Evolutionary conservation across 2,113 vertebrate species (phyloP), one percentile per base, ranked within the genome.

Genomic region (Rhinogobius similis): DNA sequence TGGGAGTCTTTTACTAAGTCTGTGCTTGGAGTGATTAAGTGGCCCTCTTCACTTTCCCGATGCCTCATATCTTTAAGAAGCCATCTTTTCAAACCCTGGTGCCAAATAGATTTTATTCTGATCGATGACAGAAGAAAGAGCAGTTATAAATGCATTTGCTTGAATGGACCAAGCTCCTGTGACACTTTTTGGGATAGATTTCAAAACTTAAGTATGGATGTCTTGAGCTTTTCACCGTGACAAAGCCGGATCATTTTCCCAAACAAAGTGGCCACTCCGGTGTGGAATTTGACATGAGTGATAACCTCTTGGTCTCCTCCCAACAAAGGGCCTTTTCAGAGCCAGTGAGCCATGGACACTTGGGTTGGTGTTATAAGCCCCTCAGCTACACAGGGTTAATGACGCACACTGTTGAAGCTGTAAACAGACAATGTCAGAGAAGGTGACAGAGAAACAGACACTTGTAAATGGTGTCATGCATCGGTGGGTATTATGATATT

Each of bases 181-280:
- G 53, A 65, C 16, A 50, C 9, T 2, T 11, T 55, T 41, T 41
- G 44, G 70, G 55, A 23, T 26, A 5, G 10, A 52, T n/a, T 52
- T 52, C 11, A 6, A 1, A 76, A 66, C 68, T 52, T n/a, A 48
- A 48, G 46, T 9, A 20, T 18, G 32, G 32, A 36, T 8, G 32
- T 36, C 20, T 4, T 50, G 18, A 50, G 20, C 46, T n/a, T n/a
- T n/a, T 21, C 46, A 21, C 20, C 75, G 71, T 88, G 87, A 84
- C 81, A 83, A 78, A 82, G 73, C 75, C 82, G 82, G 89, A 87
- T 89, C 89, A 73, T 71, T 82, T 90, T 53, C 66, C 81, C 76
- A 92, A 88, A 92, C 87, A 90, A 91, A 89, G 88, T 89, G 90
- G 78, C 88, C 88, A 88, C 89, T 89, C 83, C 83, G 77, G 72